Evolutionary conservation across 2,888 invertebrate genomes (phyloP), one percentile per base, ranked within the genome.

Genomic region (Epirrita christyi): DNA sequence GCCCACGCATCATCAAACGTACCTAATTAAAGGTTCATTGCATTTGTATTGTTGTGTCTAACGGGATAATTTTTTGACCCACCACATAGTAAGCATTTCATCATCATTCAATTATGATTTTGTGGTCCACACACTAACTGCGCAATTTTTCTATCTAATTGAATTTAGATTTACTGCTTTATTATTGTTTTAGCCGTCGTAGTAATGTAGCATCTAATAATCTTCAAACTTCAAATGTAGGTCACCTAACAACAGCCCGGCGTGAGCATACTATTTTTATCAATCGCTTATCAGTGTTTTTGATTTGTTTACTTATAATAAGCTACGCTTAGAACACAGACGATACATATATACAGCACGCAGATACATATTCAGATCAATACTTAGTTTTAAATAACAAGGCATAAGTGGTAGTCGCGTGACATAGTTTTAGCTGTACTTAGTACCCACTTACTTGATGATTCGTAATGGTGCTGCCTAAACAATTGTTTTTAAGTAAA

Each of bases 401-500:
- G 64, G 59, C 72, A 60, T 38, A 61, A 56, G 69, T 61, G 68
- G 59, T 67, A 67, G 75, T 70, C 76, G 78, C 65, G 56, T 62
- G 10, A 53, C 59, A 53, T 64, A 52, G 45, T 64, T 63, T 40
- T 10, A 55, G 34, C 48, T 55, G 54, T 61, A 65, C 9, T 28
- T n/a, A 54, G 15, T 49, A 29, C 11, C 3, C n/a, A 41, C 32
- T 49, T 47, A 27, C 46, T 37, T 58, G 43, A 43, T 61, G 45
- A 63, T 67, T 66, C 68, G 70, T 79, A 78, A 78, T 81, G 68
- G 70, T 69, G 66, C 59, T 72, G 58, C 67, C 73, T 54, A 78
- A 79, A 58, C 84, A 87, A 67, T 74, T 93, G 71, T 93, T 92
- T 85, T 66, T 92, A 63, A 92, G 93, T 66, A 81, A 72, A 63